Base-by-base conservation (phyloP, 2,888 invertebrate genomes). In the Apamea epomidion region DNA sequence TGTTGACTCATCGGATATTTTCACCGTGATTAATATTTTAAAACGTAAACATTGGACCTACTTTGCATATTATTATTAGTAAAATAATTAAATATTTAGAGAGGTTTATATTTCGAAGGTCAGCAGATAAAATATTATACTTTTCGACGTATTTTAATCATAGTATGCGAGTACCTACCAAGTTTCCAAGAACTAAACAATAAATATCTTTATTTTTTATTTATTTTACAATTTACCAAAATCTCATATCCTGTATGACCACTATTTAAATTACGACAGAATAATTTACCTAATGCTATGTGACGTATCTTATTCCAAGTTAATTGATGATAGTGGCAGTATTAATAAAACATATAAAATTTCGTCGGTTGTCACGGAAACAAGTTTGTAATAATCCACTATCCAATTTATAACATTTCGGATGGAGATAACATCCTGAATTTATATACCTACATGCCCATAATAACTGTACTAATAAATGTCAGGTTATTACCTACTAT, bases 1-100 rank as follows among this genome's bases (percentile, higher is more conserved):
- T 76, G 81, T 67, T 88, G 87, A 87, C 80, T 76, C 67, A 72
- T 68, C 84, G 69, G 37, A 48, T 0, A 76, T 76, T 83, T 74
- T 74, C 54, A 48, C 32, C 16, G 51, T 25, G 14, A 62, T 78
- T 77, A 60, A 80, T 51, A 78, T 83, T 83, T 78, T 68, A 81
- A 60, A 60, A 67, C 25, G 37, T 71, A 74, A 84, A 77, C 67
- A 67, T 16, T 67, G 29, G 54, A 48, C 10, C 2, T 29, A 62
- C n/a, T 48, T 65, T 68, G 51, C 58, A 25, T 32, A 48, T 51
- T 51, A 37, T 54, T 45, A 37, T 37, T 60, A 45, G 29, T 54
- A 25, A 29, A 65, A 45, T 71, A 62, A 14, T 58, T 29, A 37
- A 65, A 45, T 81, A 72, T 60, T 32, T 14, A 32, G 54, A 71